Base-by-base conservation (phyloP, 1,140 invertebrate genomes). In the Drosophila baimaii region DNA sequence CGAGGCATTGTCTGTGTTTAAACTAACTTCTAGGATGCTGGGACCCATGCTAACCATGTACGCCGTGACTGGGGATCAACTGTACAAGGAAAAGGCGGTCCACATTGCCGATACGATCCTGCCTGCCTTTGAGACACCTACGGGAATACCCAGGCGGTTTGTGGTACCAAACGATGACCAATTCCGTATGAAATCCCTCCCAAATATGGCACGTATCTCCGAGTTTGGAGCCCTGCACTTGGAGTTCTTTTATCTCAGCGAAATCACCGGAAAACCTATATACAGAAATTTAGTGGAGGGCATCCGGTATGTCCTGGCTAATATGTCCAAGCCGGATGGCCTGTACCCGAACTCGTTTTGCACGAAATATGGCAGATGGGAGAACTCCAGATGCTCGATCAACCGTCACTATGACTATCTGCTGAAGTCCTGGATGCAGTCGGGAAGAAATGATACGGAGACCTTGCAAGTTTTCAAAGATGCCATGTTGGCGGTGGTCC, bases 371-470 rank as follows among this genome's bases (percentile, higher is more conserved):
- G 58, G 52, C 4, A 27, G 25, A 21, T 69, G 70, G 98, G 98
- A 61, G 98, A 97, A 6, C 93, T 99, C 3, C 98, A 98, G 13
- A 6, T 47, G 21, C 21, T 39, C 65, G 1, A 41, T 71, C 7
- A 98, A 99, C 93, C 98, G 97, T 90, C 99, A 98, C 93, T 99
- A 99, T 93, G 99, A 99, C 93, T 99, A 99, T 92, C 94, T 99
- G 21, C 92, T 99, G 33, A 99, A 99, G 93, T 95, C 97, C 0
- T 99, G 98, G 96, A 92, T 99, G n/a, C 95, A 97, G 81, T 96
- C 96, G 0, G 96, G 95, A 3, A 93, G 93, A 64, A 94, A 94
- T 52, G 97, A 99, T 93, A 91, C 93, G 10, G 95, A 97, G 82
- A 97, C 97, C 0, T 94, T 96, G 43, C 93, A 96, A 86, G 97